Base-by-base conservation (phyloP, 2,113 vertebrate genomes). In the Psephotus haematonotus region DNA sequence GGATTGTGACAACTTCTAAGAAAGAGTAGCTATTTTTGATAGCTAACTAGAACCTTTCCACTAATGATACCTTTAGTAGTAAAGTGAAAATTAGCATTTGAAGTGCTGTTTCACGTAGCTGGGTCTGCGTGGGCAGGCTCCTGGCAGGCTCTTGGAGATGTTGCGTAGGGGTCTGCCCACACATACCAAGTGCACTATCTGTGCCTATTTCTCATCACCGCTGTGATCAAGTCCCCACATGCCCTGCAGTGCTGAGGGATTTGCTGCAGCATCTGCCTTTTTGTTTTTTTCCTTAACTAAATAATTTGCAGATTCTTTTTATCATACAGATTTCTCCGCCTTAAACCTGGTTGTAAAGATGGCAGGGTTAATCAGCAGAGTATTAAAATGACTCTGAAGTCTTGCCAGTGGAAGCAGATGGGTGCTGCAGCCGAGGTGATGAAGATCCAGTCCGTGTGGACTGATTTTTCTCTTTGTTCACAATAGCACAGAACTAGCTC, bases 61-160 rank as follows among this genome's bases (percentile, higher is more conserved):
- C 55, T 28, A 13, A 37, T 87, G 57, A 19, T 63, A 31, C 47
- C 41, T 91, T 59, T 53, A 62, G 86, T 76, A 80, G 93, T 91
- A 84, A 93, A 63, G 39, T 67, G 86, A 62, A 94, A 84, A 92
- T 82, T 86, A 87, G 88, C 90, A 75, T 93, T 83, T 81, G 47
- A 86, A 94, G 92, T 67, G 62, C 77, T 27, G 69, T 88, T 97
- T 81, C 88, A 74, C 1, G 2, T 87, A 81, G 80, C n/a, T 35
- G 29, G 88, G 35, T 85, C 59, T 96, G 85, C 5, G 93, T 93
- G 92, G 96, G 96, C 86, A 86, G 96, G 80, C 68, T 95, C 22
- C 86, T 96, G 92, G 95, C 95, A 97, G 83, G 50, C 83, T 65
- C 85, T 59, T 13, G 69, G 68, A 86, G 92, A 24, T 20, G 7